Base-by-base conservation (phyloP, 2,888 invertebrate species). In the Holacanthella duospinosa region DNA sequence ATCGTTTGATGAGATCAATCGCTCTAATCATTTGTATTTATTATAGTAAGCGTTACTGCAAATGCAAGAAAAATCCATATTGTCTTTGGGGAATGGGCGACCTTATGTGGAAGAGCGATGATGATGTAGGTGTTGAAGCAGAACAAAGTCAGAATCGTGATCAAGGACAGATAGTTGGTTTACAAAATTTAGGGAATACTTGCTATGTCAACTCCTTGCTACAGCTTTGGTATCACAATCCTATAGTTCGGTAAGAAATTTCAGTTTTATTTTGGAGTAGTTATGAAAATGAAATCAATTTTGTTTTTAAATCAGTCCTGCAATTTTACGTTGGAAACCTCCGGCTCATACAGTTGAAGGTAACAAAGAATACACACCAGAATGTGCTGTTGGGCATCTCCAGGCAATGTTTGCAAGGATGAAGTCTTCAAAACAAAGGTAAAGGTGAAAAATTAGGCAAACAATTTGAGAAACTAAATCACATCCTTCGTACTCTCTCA, bases 121-220 rank as follows among this genome's bases (percentile, higher is more conserved):
- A 75, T 28, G 75, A 67, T 24, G 65, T 68, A 24, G 68, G n/a
- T n/a, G n/a, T 67, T 27, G 70, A 65, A 36, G 74, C 75, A 44
- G 71, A 74, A 6, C 74, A 74, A 24, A 62, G 72, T 29, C 78
- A 80, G 71, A 76, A 77, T 69, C 74, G 81, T 12, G 75, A 77
- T 65, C 77, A 78, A n/a, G 78, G 77, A 0, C 76, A 78, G 54
- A 83, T 81, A 75, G 83, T 82, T 25, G 84, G 84, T 1, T 75
- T 84, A 64, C 82, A 82, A 75, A 84, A 84, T 76, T 77, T 84
- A 43, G 84, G 85, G 59, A 84, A 84, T 19, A 85, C 84, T 1
- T 85, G 84, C 74, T 85, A 85, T 74, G 83, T 84, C 3, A 85
- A 85, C 75, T 83, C 84, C 69, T 79, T 84, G 61, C 78, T 84